Base-by-base conservation (phyloP, 2,888 invertebrate genomes). In the Ceriagrion tenellum region DNA sequence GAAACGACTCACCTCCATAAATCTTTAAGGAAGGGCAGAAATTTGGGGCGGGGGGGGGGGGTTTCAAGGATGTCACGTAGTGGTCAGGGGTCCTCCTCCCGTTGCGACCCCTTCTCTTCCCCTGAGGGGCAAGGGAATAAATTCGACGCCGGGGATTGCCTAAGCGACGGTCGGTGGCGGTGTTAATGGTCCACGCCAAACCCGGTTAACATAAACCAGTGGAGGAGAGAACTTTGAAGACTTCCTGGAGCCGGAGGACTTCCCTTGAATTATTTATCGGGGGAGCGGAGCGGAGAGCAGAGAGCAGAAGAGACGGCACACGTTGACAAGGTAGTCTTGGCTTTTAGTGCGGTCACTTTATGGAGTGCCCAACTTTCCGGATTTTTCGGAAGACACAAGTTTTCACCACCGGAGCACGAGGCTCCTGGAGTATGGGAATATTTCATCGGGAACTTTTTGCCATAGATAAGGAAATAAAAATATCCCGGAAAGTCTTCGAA, bases 291-390 rank as follows among this genome's bases (percentile, higher is more conserved):
- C 12, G 8, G 23, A 3, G 69, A n/a, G 3, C 69, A 59, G 59
- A 59, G 20, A 20, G 59, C 18, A 59, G 59, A 47, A 8, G 47
- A 47, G 47, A 47, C 47, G 47, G 47, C 47, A 47, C 20, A 20
- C 59, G 59, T 59, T 59, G 59, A 59, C 59, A 18, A n/a, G 26
- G 10, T 26, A 69, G 69, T 69, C 69, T 69, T 69, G 69, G 69
- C 69, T 69, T 69, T 69, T 69, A 69, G 26, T 69, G 69, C 69
- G 69, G 69, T 69, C 69, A 69, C 69, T 69, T 69, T 26, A 69
- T 69, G n/a, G 69, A 69, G n/a, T 69, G 69, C 69, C 23, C 69
- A 69, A 69, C 69, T 69, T 69, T 26, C 26, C 69, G 23, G 26
- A 69, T 23, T 8, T 23, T 69, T 69, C 12, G 8, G 23, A 8